phyloP scores from a whole-genome alignment of 2,113 vertebrate species.

The Neolamprologus caudopunctatus region DNA sequence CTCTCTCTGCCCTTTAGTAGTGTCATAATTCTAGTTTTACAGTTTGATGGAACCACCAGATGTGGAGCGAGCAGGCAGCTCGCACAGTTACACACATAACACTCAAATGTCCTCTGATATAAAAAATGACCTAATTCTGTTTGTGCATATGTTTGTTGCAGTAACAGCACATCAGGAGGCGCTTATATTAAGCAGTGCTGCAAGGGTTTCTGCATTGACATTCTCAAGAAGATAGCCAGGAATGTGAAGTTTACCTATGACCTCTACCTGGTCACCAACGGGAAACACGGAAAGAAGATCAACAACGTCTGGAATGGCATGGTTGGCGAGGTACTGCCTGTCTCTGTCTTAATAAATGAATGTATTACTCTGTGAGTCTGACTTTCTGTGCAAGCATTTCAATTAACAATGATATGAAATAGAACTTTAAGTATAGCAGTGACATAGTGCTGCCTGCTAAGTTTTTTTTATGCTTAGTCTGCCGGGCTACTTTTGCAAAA shows the following conservation, averaged over 20 bases:
- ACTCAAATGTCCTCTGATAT: not conserved
- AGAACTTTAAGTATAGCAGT: not conserved
- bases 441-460: not conserved
- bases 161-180: constrained; percentile 87
- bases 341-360: not conserved
- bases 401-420: not conserved
- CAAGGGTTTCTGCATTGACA: constrained; percentile 98
- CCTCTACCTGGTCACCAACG: constrained; percentile 95
- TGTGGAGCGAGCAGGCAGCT: constrained; percentile 11
- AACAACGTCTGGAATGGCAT: constrained; percentile 98
- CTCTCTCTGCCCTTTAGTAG: constrained; percentile 31
- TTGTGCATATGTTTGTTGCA: constrained; percentile 59
- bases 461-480: not conserved
- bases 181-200: constrained; percentile 94
- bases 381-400: not conserved
- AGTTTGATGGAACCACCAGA: constrained; percentile 47
- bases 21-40: constrained; percentile 45
- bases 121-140: not conserved
- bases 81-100: not conserved
- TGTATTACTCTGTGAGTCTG: not conserved
- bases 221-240: constrained; percentile 93
- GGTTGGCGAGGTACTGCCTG: constrained; percentile 86
- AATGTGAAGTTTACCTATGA: constrained; percentile 97
- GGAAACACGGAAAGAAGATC: constrained; percentile 97
- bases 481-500: not conserved